A percentile compares a stretch with the other conserved stretches of the same genome.
Evolutionary conservation across 1,140 invertebrate species (phyloP).

Genomic region (Drosophila nannoptera): DNA sequence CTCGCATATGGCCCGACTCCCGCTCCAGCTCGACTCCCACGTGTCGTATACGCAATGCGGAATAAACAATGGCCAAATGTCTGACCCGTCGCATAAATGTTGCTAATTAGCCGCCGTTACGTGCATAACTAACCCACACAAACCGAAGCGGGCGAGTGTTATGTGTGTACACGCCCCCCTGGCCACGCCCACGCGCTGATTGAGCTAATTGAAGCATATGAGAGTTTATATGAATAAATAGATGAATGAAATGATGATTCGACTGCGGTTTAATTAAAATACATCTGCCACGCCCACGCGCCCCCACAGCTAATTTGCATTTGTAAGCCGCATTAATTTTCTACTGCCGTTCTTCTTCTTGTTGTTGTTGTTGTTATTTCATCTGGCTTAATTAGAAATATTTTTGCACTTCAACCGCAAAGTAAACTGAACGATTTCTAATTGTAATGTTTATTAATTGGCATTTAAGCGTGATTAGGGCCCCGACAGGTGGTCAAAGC

Average conservation of each 20-base stretch:
- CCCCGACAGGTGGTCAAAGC: no score
- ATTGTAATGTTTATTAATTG: slow-evolving; percentile 63
- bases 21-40: slow-evolving; percentile 30
- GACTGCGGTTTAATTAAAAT: slow-evolving; percentile 52
- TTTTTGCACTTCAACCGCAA: slow-evolving; percentile 47
- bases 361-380: slow-evolving; percentile 15
- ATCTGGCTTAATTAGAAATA: slow-evolving; percentile 59
- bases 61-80: slow-evolving; percentile 14
- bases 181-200: slow-evolving; percentile 10
- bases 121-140: slow-evolving; percentile 16
- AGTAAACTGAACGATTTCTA: slow-evolving; percentile 51
- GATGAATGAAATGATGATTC: slow-evolving; percentile 9
- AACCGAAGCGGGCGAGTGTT: not conserved
- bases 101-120: slow-evolving; percentile 64
- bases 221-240: slow-evolving; percentile 14
- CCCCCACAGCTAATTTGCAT: slow-evolving; percentile 34
- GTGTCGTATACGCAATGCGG: slow-evolving; percentile 52
- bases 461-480: not conserved
- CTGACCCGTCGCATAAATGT: slow-evolving; percentile 38
- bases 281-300: slow-evolving; percentile 22
- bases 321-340: slow-evolving; percentile 48
- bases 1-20: not conserved
- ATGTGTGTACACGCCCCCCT: not conserved
- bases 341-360: not conserved
- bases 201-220: slow-evolving; percentile 42